Base-by-base conservation (phyloP, 2,113 vertebrate species). In the Hippocampus mohnikei region DNA sequence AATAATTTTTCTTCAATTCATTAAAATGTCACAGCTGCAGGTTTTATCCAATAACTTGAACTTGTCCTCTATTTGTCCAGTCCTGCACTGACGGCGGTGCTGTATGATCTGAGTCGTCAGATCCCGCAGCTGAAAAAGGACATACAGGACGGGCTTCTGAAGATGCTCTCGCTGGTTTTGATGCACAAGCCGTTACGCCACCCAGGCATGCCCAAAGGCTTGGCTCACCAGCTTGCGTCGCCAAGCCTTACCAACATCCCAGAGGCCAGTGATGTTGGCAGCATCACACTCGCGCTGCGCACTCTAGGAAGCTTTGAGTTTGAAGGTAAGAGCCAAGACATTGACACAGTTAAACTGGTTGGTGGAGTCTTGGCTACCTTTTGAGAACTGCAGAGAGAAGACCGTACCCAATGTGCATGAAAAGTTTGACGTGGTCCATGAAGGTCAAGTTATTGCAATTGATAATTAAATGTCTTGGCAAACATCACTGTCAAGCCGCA, bases 171-270 rank as follows among this genome's bases (percentile, higher is more conserved):
- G 0, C 89, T 99, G 67, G 97, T 99, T 71, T 89, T 99, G 6
- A 99, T 99, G 97, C 97, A 99, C 91, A 97, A 97, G 69, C 97
- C 97, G 0, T 92, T 99, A 66, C 91, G 97, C 25, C 97, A 99
- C 74, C 97, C 97, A 0, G 97, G 97, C 84, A 99, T 98, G 97
- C 97, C 97, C 55, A 98, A 97, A 80, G 95, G 96, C 74, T 93
- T 98, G 73, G 95, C 96, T 40, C 94, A 98, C 70, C 97, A 99
- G 85, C 92, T 99, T 77, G 93, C 96, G 33, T 98, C 97, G 2
- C 97, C 97, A 4, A 97, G 96, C 83, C 97, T 98, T 86, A 97
- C 95, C 21, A 95, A 97, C 84, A 96, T 98, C 72, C 96, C 96
- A 0, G 97, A 99, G 85, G 94, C 94, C 87, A 96, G 95, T 0